These are phyloP conservation scores for Apistogramma diplotaenia DNA, from an alignment of 2,113 vertebrate species.

Conservation along the genomic window DNA sequence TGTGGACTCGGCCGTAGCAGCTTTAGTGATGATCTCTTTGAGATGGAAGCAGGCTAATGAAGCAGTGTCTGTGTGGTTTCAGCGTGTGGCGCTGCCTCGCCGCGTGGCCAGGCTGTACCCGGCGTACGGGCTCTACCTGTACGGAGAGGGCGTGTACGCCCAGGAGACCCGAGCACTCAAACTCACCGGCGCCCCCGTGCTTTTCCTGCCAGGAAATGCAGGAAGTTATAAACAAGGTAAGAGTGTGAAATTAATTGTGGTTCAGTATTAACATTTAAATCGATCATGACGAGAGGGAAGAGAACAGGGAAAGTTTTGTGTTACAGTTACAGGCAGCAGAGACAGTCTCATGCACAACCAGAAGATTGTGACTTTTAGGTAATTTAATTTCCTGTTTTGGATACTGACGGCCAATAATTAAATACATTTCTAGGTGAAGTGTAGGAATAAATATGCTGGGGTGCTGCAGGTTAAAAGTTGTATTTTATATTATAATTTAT, in stretches of 20 bases:
- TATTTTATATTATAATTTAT: background rate
- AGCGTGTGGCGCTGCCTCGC: constrained; percentile 90
- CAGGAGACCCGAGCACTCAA: constrained; percentile 87
- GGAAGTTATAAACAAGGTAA: constrained; percentile 97
- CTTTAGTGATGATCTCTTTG: background rate
- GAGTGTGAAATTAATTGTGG: background rate
- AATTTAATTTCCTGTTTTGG: too few relatives aligned
- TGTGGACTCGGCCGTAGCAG: background rate
- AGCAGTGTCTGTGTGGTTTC: background rate
- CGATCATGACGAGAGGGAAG: background rate
- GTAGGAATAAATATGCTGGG: background rate
- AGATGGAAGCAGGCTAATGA: background rate
- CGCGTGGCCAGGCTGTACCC: constrained; percentile 86
- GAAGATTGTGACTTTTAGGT: too few relatives aligned
- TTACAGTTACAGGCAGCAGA: background rate
- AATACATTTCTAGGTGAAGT: background rate
- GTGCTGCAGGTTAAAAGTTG: too few relatives aligned
- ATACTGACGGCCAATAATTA: background rate
- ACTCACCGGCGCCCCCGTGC: constrained; percentile 89
- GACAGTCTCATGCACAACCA: too few relatives aligned
- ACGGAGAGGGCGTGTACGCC: constrained; percentile 90
- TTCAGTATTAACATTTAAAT: background rate
- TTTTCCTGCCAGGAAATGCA: constrained; percentile 97
- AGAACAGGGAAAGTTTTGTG: background rate
- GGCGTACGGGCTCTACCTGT: constrained; percentile 92